Conservation (phyloP, 2,797 vertebrate species). For the Gambusia yucatana region DNA sequence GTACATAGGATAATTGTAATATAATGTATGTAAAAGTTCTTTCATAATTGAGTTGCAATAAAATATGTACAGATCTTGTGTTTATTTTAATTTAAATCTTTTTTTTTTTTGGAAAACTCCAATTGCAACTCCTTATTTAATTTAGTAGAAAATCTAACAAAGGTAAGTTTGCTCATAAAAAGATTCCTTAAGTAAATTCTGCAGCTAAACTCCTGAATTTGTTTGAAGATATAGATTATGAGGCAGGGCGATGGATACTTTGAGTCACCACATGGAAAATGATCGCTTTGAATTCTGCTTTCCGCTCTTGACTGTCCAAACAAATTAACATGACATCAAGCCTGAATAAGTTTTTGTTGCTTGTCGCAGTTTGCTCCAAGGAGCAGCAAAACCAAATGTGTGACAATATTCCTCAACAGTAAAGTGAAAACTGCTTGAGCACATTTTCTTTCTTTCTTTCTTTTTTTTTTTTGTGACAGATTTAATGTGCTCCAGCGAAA, state of each 20-base stretch:
- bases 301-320: neutral
- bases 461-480: too few species aligned
- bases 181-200: neutral
- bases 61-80: conserved; percentile 77
- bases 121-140: neutral
- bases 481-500: neutral
- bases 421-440: neutral
- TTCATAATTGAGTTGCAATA: conserved; percentile 75
- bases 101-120: neutral
- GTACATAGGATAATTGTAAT: conserved; percentile 85
- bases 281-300: neutral
- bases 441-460: neutral
- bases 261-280: neutral
- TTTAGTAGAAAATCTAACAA: neutral
- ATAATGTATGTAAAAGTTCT: conserved; percentile 78
- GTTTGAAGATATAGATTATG: neutral
- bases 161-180: neutral
- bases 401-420: neutral
- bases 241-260: neutral
- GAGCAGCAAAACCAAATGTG: neutral
- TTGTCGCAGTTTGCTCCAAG: neutral
- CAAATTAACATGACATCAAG: neutral
- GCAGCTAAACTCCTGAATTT: neutral
- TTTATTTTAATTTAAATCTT: neutral
- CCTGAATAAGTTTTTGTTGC: neutral